These are phyloP conservation scores for Phasianus colchicus DNA, from an alignment of 2,113 vertebrate genomes.

Conservation along the genomic window DNA sequence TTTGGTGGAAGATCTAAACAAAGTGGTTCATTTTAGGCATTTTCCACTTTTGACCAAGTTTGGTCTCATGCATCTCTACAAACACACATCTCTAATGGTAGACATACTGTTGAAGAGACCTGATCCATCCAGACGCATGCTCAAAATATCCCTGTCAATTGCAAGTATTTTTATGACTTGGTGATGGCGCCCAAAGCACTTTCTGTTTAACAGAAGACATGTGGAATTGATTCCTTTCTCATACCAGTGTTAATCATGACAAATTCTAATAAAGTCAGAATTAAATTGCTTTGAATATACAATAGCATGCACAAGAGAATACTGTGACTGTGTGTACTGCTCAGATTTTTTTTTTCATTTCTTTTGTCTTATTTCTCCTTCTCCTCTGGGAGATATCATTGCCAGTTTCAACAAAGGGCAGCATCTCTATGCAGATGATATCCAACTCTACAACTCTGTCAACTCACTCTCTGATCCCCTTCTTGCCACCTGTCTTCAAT, in stretches of 20 bases:
- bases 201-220: not conserved
- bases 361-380: not conserved
- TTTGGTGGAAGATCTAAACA: not conserved
- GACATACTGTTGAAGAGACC: not conserved
- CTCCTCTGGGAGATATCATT: constrained; percentile 38
- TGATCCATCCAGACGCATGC: not conserved
- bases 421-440: constrained; percentile 50
- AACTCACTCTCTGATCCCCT: constrained; percentile 56
- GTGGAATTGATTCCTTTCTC: not conserved
- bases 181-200: not conserved
- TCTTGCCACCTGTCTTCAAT: constrained; percentile 69
- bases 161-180: not conserved
- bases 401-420: constrained; percentile 56
- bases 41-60: not conserved
- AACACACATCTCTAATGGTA: not conserved
- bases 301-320: not conserved
- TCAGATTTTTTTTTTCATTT: not conserved
- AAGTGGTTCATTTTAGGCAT: not conserved
- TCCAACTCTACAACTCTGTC: constrained; percentile 60
- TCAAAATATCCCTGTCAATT: not conserved
- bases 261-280: constrained; percentile 19
- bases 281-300: constrained; percentile 8
- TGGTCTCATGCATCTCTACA: not conserved
- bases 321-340: not conserved
- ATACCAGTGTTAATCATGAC: not conserved